Percentiles rank a stretch among this genome's conserved stretches.
phyloP scores from a whole-genome alignment of 2,113 vertebrate genomes.

The Aythya baeri region DNA sequence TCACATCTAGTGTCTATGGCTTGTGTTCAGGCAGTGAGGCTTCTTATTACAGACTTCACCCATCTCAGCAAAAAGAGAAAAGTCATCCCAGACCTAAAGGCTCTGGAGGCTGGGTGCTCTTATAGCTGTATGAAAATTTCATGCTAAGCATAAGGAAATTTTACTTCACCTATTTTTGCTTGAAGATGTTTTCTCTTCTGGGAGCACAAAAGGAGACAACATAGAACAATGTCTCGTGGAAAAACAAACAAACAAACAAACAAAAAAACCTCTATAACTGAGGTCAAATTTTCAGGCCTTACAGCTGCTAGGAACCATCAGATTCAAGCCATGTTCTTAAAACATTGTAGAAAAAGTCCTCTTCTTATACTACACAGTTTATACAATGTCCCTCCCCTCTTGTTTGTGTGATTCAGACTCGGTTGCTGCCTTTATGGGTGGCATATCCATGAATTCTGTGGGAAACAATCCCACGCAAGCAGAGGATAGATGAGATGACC shows the following conservation, averaged over 20 bases:
- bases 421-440: conserved; percentile 46
- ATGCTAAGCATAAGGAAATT: background rate
- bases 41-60: background rate
- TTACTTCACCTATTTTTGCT: background rate
- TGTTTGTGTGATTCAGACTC: conserved; percentile 42
- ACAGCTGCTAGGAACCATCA: background rate
- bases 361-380: conserved; percentile 17
- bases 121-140: background rate
- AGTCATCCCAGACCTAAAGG: background rate
- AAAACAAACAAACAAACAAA: background rate
- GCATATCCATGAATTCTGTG: background rate
- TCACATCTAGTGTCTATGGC: background rate
- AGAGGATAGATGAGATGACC: background rate
- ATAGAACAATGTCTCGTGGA: background rate
- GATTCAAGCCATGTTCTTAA: background rate
- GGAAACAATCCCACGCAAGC: background rate
- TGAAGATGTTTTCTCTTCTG: background rate
- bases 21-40: background rate
- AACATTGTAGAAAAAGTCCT: background rate
- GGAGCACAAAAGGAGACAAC: background rate
- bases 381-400: background rate
- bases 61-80: background rate
- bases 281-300: background rate
- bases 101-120: background rate
- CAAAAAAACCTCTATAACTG: background rate